Evolutionary conservation across 2,797 vertebrate species (phyloP).

Genomic region (Enteromius treurensis): DNA sequence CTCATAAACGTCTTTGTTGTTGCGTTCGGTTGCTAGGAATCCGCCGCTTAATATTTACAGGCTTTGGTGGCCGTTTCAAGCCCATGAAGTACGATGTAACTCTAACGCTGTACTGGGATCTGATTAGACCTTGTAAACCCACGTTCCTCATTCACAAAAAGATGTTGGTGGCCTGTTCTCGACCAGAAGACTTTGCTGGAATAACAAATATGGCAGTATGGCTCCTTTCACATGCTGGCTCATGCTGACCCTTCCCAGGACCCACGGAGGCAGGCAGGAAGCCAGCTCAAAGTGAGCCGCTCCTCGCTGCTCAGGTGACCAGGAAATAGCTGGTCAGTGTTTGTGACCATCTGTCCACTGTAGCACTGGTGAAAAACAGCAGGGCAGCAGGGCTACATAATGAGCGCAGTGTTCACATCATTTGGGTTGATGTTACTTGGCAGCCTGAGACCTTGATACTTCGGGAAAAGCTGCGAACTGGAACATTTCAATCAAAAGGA

Average conservation of each 20-base stretch:
- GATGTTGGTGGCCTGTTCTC: conserved; percentile 67
- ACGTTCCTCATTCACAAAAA: conserved; percentile 67
- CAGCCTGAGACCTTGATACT: conserved; percentile 47
- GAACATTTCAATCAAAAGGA: conserved; percentile 57
- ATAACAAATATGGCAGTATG: conserved; percentile 80
- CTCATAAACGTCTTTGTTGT: conserved; percentile 1
- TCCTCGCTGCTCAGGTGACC: conserved; percentile 73
- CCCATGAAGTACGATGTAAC: conserved; percentile 64
- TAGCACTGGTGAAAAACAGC: conserved; percentile 61
- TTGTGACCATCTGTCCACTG: conserved; percentile 71
- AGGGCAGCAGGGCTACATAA: conserved; percentile 66
- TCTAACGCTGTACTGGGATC: conserved; percentile 62
- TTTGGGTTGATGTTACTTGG: conserved; percentile 59
- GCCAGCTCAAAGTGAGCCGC: conserved; percentile 60
- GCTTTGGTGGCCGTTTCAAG: conserved; percentile 64
- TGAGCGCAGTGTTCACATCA: conserved; percentile 61
- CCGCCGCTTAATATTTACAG: background rate
- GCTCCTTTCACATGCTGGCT: conserved; percentile 70
- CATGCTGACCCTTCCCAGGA: conserved; percentile 78
- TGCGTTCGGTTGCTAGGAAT: background rate
- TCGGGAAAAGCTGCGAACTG: conserved; percentile 55
- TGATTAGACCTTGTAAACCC: conserved; percentile 71
- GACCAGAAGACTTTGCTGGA: conserved; percentile 74
- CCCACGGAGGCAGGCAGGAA: conserved; percentile 66
- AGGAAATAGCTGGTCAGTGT: conserved; percentile 75